Conservation (phyloP, 1,140 invertebrate species). For the Sycophaga agraensis region DNA sequence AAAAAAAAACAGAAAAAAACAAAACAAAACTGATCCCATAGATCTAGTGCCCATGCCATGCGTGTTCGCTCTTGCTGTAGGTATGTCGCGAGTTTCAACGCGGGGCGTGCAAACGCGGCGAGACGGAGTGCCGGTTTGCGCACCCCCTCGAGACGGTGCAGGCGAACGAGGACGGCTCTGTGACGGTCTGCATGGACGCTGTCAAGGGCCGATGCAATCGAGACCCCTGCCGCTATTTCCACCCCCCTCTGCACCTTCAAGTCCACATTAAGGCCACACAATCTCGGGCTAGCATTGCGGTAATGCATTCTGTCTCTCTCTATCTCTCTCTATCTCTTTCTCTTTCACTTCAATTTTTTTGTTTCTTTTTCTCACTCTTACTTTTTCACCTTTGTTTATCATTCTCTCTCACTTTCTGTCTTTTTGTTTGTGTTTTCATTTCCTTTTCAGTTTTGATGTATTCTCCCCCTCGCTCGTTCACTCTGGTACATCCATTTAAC, state of each 20-base stretch:
- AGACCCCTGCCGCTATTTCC: constrained; percentile 96
- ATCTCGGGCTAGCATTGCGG: constrained; percentile 88
- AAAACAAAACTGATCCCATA: constrained; percentile 39
- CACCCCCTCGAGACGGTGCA: constrained; percentile 93
- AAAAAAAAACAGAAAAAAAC: background rate
- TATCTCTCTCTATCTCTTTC: constrained; percentile 49
- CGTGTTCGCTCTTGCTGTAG: constrained; percentile 69
- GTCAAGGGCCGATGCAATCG: constrained; percentile 95
- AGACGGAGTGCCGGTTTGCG: constrained; percentile 96
- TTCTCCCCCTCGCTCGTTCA: too few relatives aligned
- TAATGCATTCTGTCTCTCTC: constrained; percentile 73
- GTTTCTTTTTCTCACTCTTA: constrained; percentile 42
- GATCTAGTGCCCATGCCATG: constrained; percentile 58
- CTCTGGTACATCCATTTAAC: too few relatives aligned
- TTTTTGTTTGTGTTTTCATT: constrained; percentile 31
- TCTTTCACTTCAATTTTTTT: too few relatives aligned
- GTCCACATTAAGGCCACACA: constrained; percentile 96
- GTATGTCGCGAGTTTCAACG: constrained; percentile 98
- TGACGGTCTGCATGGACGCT: constrained; percentile 99
- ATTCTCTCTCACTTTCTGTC: constrained; percentile 42
- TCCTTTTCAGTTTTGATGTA: constrained; percentile 21
- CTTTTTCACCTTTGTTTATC: too few relatives aligned
- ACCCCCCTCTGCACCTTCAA: constrained; percentile 97
- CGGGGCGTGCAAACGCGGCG: constrained; percentile 93
- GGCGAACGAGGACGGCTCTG: constrained; percentile 91